A percentile compares a stretch with the other conserved stretches of the same genome.
phyloP scores from a whole-genome alignment of 2,888 invertebrate genomes.

The Andrena chrysosceles region DNA sequence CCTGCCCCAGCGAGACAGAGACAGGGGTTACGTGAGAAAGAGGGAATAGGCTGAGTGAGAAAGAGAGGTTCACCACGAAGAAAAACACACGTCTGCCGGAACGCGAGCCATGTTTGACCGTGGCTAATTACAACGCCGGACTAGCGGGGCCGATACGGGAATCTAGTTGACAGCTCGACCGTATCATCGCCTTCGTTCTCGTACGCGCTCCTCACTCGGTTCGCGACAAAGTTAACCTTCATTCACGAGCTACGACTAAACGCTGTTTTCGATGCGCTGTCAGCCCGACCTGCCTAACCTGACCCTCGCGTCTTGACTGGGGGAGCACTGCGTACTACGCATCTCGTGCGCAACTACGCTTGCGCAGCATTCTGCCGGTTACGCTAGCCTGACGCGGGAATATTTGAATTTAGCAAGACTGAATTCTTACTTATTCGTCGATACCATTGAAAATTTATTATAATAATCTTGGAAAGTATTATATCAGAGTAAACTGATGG shows the following conservation, averaged over 20 bases:
- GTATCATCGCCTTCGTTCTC: conserved; percentile 48
- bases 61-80: conserved; percentile 61
- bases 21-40: conserved; percentile 41
- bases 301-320: conserved; percentile 70
- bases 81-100: conserved; percentile 77
- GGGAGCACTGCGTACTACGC: conserved; percentile 42
- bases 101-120: conserved; percentile 68
- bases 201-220: conserved; percentile 49
- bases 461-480: neutral
- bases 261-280: conserved; percentile 71
- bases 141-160: conserved; percentile 36
- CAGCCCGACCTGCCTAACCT: conserved; percentile 79
- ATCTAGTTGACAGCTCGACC: conserved; percentile 40
- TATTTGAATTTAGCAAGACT: conserved; percentile 10
- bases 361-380: conserved; percentile 55
- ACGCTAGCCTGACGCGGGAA: conserved; percentile 24
- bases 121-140: conserved; percentile 55
- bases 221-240: conserved; percentile 70
- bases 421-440: too few species aligned
- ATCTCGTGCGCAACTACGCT: conserved; percentile 42
- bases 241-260: conserved; percentile 67
- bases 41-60: conserved; percentile 36
- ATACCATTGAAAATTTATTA: neutral
- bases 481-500: neutral
- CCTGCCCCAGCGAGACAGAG: conserved; percentile 71